Conservation (phyloP, 1,140 invertebrate species). For the Drosophila mauritiana region DNA sequence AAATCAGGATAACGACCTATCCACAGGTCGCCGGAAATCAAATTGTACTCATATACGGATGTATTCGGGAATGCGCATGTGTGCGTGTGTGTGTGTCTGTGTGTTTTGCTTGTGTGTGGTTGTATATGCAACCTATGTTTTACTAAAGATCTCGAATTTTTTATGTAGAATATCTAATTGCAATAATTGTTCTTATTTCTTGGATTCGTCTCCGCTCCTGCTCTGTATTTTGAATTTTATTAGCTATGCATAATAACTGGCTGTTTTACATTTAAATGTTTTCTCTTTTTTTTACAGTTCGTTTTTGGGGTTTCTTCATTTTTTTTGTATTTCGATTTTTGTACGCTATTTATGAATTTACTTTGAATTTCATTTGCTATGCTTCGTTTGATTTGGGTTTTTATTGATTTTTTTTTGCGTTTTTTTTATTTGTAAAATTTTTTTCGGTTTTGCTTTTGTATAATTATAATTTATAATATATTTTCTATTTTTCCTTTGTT, state of each 20-base stretch:
- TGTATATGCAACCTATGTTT: conserved; percentile 56
- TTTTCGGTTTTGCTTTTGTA: conserved; percentile 54
- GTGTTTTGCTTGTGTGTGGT: conserved; percentile 22
- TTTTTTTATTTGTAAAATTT: conserved; percentile 56
- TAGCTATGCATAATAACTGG: conserved; percentile 76
- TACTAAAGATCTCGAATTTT: conserved; percentile 71
- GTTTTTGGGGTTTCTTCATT: conserved; percentile 51
- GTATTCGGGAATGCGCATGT: conserved; percentile 16
- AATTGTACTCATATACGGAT: not conserved
- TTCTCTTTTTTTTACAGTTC: conserved; percentile 58
- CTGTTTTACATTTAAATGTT: conserved; percentile 78
- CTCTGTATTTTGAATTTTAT: conserved; percentile 54
- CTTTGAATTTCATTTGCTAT: conserved; percentile 73
- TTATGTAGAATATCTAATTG: conserved; percentile 81
- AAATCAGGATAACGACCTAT: conserved; percentile 14
- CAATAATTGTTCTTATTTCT: conserved; percentile 53
- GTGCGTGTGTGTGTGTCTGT: conserved; percentile 10
- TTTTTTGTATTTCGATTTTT: conserved; percentile 28
- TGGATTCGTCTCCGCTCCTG: conserved; percentile 17
- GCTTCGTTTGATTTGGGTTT: conserved; percentile 73
- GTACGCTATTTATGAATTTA: conserved; percentile 49
- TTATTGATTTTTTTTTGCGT: conserved; percentile 17
- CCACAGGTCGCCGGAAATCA: conserved; percentile 3
- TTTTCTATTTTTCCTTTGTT: conserved; percentile 51
- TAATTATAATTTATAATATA: conserved; percentile 63